Conservation (phyloP, 30 jellyfish, hydroid and myxozoan species). For the Chrysaora quinquecirrha region DNA sequence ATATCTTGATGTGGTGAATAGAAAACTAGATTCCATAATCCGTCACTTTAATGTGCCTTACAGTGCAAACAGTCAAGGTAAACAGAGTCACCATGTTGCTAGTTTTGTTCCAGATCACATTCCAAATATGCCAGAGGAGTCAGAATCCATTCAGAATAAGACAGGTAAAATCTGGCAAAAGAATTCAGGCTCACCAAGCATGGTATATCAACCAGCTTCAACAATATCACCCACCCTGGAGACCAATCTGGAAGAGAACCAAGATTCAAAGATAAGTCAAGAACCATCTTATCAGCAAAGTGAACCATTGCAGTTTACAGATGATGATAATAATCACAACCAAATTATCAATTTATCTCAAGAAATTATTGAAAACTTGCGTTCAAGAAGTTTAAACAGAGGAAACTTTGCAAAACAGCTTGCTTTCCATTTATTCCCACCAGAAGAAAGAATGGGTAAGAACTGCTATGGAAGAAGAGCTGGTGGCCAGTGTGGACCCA, state of each 20-base stretch:
- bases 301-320: neutral
- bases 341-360: slow-evolving; percentile 19
- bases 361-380: slow-evolving; percentile 58
- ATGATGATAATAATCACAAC: neutral
- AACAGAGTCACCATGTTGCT: neutral
- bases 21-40: slow-evolving; percentile 82
- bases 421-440: slow-evolving; percentile 67
- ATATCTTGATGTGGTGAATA: slow-evolving; percentile 62
- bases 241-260: neutral
- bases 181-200: slow-evolving; percentile 10
- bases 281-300: neutral
- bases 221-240: neutral
- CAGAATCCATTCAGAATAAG: neutral
- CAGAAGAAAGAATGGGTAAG: slow-evolving; percentile 81
- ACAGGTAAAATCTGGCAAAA: neutral
- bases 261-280: neutral
- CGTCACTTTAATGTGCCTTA: slow-evolving; percentile 90
- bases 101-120: neutral
- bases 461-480: slow-evolving; percentile 93
- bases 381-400: slow-evolving; percentile 78
- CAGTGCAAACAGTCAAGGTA: slow-evolving; percentile 9
- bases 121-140: neutral
- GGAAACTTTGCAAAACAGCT: slow-evolving; percentile 94
- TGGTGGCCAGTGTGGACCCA: slow-evolving; percentile 79
- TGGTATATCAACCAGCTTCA: neutral